Conservation (phyloP, 2,113 vertebrate genomes). For the Petaurus breviceps region DNA sequence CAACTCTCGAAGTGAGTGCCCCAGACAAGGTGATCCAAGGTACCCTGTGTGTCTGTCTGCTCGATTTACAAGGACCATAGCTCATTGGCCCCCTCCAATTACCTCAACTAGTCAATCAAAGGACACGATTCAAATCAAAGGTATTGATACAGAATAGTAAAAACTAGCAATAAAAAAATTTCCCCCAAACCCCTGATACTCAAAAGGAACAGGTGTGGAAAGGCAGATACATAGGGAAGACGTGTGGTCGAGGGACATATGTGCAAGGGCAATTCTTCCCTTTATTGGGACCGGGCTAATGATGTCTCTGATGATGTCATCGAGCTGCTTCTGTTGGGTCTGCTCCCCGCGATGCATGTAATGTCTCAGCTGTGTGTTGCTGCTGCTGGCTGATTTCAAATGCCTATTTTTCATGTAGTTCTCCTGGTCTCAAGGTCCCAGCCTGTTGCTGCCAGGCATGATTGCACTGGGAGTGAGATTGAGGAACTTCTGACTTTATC, state of each 20-base stretch:
- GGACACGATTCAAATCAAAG: not conserved
- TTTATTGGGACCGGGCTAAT: not conserved
- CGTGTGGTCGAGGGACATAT: no score
- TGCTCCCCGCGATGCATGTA: not conserved
- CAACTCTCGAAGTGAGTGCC: not conserved
- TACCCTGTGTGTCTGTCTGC: not conserved
- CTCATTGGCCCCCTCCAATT: not conserved
- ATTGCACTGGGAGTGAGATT: not conserved
- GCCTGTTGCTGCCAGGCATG: not conserved
- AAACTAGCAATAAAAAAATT: not conserved
- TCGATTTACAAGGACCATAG: not conserved
- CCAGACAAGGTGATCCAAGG: not conserved
- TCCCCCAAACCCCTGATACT: not conserved
- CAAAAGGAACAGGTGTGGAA: not conserved
- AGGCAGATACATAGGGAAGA: not conserved
- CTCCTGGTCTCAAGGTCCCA: not conserved
- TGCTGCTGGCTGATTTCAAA: not conserved
- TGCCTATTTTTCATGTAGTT: not conserved
- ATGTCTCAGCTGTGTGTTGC: not conserved
- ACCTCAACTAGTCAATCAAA: not conserved
- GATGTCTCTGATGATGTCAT: not conserved
- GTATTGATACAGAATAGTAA: not conserved
- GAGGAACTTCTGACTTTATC: not conserved
- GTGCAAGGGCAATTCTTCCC: not conserved
- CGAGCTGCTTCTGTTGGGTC: not conserved